Evolutionary conservation across 2,888 invertebrate genomes (phyloP), one percentile per base, ranked within the genome.

Genomic region (Chalcis sispes): DNA sequence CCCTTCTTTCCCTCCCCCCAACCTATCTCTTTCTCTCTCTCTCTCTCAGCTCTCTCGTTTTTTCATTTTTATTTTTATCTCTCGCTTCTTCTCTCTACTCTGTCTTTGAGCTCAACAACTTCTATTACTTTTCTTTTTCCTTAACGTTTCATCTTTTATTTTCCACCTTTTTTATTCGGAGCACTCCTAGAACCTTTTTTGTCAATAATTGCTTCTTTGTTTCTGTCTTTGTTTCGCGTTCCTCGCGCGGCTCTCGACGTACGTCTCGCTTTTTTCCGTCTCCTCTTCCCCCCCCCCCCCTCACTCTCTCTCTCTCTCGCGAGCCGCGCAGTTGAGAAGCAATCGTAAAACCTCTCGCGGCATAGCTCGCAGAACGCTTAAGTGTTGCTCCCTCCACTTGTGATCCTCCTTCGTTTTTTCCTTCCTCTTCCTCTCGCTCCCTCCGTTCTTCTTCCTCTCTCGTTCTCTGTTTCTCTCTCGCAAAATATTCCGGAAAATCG

Each of bases 401-500:
- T n/a, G n/a, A n/a, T 29, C 25, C 62, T 36, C 70, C 62, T 36
- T 15, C 36, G 10, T 61, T 50, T 54, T 42, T 25, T 50, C 58
- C 58, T 64, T 25, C 29, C 40, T 62, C 13, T 40, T 50, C 15
- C 64, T 69, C 46, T 52, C 1, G 18, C 18, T 20, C 50, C 32
- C 56, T 2, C 20, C 32, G 29, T 8, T 1, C 27, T 40, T 23
- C 65, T 50, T 18, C 20, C 13, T 42, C 46, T 23, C 23, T 62
- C 48, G 7, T n/a, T 10, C 36, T 23, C 48, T 1, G 23, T 1
- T 23, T 2, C 4, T n/a, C 23, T 15, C 29, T n/a, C 29, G 76
- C 66, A 71, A 76, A 61, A 75, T 72, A 66, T 66, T 71, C 76
- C 67, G 67, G 72, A 76, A 76, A 76, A 75, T 75, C 75, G 75